Conservation (phyloP, 2,113 vertebrate species). For the Serilophus lunatus region DNA sequence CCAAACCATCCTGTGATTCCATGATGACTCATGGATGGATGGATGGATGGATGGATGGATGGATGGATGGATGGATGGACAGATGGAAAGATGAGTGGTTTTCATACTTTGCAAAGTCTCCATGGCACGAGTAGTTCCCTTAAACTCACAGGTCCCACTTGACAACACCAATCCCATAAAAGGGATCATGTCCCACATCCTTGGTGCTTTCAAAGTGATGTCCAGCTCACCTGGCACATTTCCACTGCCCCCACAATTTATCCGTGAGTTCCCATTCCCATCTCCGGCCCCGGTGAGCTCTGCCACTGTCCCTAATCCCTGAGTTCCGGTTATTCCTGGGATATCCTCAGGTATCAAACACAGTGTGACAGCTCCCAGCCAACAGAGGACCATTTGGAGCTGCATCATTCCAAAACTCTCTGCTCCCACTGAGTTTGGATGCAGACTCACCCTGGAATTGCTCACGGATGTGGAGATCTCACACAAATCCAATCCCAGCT, state of each 20-base stretch:
- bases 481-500: not conserved
- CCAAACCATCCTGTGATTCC: not conserved
- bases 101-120: not conserved
- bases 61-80: no score
- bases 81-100: not conserved
- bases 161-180: not conserved
- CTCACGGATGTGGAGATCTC: not conserved
- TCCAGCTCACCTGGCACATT: not conserved
- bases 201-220: not conserved
- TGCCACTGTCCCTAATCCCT: not conserved
- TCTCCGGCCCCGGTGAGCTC: not conserved
- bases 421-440: not conserved
- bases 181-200: fast-evolving
- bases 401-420: not conserved
- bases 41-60: no score
- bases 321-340: not conserved
- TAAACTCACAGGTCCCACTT: not conserved
- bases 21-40: not conserved
- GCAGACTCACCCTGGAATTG: not conserved
- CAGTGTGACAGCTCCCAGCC: not conserved
- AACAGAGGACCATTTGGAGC: not conserved
- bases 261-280: not conserved
- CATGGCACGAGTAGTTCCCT: not conserved
- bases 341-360: not conserved
- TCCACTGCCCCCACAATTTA: not conserved